These are phyloP conservation scores for Sus cebifrons DNA, from an alignment of 2,797 vertebrate species.

Conservation along the genomic window DNA sequence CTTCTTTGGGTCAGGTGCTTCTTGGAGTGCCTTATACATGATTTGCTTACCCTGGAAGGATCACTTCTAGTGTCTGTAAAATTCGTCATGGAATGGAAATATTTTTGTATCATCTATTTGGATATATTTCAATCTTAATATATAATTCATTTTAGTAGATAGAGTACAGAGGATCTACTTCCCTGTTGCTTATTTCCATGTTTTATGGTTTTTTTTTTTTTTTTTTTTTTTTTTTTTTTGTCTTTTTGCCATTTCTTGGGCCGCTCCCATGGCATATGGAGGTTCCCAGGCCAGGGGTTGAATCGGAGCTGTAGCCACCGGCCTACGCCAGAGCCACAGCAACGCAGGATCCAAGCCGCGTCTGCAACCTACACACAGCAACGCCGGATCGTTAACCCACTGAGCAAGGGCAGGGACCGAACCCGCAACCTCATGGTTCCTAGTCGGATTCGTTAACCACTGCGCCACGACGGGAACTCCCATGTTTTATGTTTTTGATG, in stretches of 20 bases:
- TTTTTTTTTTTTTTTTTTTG: too few relatives aligned
- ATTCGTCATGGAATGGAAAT: neutral
- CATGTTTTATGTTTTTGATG: neutral
- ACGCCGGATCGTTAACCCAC: too few relatives aligned
- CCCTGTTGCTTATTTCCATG: neutral
- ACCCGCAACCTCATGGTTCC: too few relatives aligned
- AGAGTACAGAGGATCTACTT: neutral
- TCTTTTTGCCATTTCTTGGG: neutral
- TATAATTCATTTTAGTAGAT: neutral
- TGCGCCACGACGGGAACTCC: too few relatives aligned
- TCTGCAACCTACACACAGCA: too few relatives aligned
- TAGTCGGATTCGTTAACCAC: too few relatives aligned
- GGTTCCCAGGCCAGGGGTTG: too few relatives aligned
- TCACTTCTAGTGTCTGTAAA: neutral
- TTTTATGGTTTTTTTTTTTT: neutral
- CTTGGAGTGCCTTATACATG: neutral
- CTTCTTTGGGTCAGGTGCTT: neutral
- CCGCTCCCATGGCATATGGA: too few relatives aligned
- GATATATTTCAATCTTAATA: neutral
- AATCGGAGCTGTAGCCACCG: too few relatives aligned
- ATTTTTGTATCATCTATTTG: neutral
- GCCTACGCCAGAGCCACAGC: too few relatives aligned
- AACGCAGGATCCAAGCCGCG: too few relatives aligned
- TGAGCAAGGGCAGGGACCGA: too few relatives aligned
- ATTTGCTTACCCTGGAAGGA: neutral